Percentiles rank a stretch among this genome's conserved stretches.
Evolutionary conservation across 2,888 invertebrate genomes (phyloP).

Genomic region (Drosophila limbata): DNA sequence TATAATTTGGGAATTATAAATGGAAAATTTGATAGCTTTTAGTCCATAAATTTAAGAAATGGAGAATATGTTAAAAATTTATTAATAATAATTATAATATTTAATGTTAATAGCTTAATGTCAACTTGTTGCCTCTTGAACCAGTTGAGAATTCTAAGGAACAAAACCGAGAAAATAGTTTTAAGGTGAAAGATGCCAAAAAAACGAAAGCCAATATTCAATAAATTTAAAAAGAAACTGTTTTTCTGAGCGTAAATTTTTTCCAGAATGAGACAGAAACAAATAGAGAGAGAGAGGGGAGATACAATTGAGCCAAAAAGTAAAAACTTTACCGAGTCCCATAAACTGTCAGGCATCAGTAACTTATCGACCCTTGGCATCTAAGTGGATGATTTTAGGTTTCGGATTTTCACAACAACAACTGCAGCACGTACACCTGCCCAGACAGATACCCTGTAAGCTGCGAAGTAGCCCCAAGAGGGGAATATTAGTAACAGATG

Average conservation of each 20-base stretch:
- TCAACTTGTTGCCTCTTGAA: too few species aligned
- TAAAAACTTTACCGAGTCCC: slow-evolving; percentile 51
- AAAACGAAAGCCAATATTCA: too few species aligned
- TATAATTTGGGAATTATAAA: too few species aligned
- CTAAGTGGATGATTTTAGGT: slow-evolving; percentile 79
- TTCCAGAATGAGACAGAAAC: neutral
- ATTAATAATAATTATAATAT: too few species aligned
- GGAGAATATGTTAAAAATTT: too few species aligned
- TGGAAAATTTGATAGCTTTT: too few species aligned
- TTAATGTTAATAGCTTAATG: too few species aligned
- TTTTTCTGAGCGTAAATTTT: neutral
- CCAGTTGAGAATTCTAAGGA: too few species aligned
- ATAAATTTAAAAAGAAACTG: too few species aligned
- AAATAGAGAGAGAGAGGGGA: neutral
- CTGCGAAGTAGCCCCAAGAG: neutral
- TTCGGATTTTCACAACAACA: slow-evolving; percentile 62
- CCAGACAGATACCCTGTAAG: slow-evolving; percentile 25
- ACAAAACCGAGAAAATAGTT: too few species aligned
- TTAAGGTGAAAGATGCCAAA: too few species aligned
- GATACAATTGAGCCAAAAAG: slow-evolving; percentile 31
- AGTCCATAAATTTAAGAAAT: too few species aligned
- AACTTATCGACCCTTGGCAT: slow-evolving; percentile 80
- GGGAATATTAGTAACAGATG: neutral
- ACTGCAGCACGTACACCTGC: slow-evolving; percentile 25
- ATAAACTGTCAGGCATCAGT: slow-evolving; percentile 80